Percentiles rank a stretch among this genome's conserved stretches.
phyloP scores from a whole-genome alignment of 2,888 invertebrate species.

The Dasysyrphus tricinctus region DNA sequence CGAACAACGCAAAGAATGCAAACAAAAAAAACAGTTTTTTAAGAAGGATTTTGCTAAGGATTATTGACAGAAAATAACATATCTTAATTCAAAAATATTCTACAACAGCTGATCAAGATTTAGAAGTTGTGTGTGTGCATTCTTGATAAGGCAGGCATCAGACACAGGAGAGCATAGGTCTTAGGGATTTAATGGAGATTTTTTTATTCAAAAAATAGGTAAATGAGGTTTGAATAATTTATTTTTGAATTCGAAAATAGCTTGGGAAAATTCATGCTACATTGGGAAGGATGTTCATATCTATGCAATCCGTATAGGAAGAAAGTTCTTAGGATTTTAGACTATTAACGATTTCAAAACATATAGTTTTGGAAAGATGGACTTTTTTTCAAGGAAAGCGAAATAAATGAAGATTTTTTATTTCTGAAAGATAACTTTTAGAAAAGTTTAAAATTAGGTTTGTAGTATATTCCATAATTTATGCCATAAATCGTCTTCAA shows the following conservation, averaged over 20 bases:
- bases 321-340: too few species aligned
- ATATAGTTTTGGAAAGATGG: too few species aligned
- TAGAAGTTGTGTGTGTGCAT: background rate
- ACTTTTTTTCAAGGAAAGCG: too few species aligned
- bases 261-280: background rate
- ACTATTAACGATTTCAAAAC: too few species aligned
- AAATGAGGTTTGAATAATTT: background rate
- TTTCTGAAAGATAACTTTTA: too few species aligned
- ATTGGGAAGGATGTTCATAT: too few species aligned
- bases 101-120: constrained; percentile 4
- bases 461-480: too few species aligned
- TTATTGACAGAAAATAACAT: background rate
- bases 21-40: background rate
- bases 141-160: background rate
- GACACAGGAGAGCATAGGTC: background rate
- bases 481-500: too few species aligned
- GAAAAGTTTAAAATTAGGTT: too few species aligned
- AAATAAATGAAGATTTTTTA: too few species aligned
- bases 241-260: constrained; percentile 3
- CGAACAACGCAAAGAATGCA: background rate
- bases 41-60: background rate
- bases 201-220: background rate
- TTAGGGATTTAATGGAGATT: background rate
- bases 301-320: too few species aligned
- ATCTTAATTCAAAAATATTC: background rate